Conservation (phyloP, 2,113 vertebrate species). For the Procavia capensis region DNA sequence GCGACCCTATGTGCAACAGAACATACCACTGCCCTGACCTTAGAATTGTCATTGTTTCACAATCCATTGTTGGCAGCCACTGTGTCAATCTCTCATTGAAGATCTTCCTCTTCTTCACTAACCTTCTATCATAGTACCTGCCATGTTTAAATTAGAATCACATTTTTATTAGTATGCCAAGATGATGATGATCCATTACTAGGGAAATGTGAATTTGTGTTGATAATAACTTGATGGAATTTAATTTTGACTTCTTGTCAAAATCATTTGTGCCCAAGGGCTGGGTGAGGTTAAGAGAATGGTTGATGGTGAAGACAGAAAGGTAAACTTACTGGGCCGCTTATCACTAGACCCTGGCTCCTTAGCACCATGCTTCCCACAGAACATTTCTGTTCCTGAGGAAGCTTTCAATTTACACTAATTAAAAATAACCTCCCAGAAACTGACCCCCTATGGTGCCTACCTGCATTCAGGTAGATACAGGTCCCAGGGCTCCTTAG, state of each 20-base stretch:
- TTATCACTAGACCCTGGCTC: background rate
- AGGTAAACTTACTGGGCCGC: background rate
- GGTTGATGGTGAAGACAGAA: background rate
- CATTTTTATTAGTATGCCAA: background rate
- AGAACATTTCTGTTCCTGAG: background rate
- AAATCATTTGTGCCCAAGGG: background rate
- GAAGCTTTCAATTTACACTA: background rate
- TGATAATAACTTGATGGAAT: background rate
- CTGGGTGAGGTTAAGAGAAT: background rate
- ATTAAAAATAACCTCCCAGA: background rate
- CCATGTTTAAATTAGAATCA: background rate
- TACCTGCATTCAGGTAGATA: background rate
- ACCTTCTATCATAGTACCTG: background rate
- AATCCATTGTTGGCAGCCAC: too few species aligned
- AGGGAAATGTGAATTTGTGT: background rate
- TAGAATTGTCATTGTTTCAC: too few species aligned
- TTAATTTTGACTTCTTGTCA: background rate
- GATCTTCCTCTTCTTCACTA: too few species aligned
- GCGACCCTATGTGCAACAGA: too few species aligned
- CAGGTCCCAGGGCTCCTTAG: background rate
- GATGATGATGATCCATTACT: background rate
- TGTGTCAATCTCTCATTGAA: too few species aligned
- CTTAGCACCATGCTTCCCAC: background rate
- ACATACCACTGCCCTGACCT: too few species aligned
- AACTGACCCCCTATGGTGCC: background rate